Conservation (phyloP, 2,797 vertebrate species). For the Pachyuromys duprasi region DNA sequence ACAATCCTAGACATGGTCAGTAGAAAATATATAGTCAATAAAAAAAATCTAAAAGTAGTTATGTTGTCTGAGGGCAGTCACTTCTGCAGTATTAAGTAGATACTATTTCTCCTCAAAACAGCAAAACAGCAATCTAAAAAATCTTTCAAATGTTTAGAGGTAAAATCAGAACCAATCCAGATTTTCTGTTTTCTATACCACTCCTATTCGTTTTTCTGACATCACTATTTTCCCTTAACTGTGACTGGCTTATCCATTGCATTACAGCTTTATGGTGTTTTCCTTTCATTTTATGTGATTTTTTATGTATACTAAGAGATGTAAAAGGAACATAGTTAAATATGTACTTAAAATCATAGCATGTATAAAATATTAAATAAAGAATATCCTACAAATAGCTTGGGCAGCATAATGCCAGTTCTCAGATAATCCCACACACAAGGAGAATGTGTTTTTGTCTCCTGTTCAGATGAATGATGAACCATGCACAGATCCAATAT, state of each 20-base stretch:
- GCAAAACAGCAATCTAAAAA: background rate
- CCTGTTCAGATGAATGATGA: background rate
- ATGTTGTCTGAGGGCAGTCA: background rate
- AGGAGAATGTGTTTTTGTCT: background rate
- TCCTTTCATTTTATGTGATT: background rate
- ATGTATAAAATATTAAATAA: constrained; percentile 31
- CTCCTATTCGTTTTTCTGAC: background rate
- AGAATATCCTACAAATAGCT: background rate
- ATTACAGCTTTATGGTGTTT: background rate
- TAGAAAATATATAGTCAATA: background rate
- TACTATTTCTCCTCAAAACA: background rate
- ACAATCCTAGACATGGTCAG: background rate
- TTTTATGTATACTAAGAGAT: background rate
- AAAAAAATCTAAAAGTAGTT: background rate
- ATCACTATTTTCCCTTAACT: background rate
- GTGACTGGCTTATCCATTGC: background rate
- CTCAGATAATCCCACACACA: background rate
- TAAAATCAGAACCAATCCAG: constrained; percentile 12
- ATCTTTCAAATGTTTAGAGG: background rate
- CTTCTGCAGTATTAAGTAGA: background rate
- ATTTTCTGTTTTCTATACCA: background rate
- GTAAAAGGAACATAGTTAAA: background rate
- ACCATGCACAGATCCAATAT: background rate
- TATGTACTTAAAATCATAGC: constrained; percentile 23
- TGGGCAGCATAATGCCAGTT: background rate